phyloP scores from a whole-genome alignment of 2,797 vertebrate species.

The Coendou prehensilis region DNA sequence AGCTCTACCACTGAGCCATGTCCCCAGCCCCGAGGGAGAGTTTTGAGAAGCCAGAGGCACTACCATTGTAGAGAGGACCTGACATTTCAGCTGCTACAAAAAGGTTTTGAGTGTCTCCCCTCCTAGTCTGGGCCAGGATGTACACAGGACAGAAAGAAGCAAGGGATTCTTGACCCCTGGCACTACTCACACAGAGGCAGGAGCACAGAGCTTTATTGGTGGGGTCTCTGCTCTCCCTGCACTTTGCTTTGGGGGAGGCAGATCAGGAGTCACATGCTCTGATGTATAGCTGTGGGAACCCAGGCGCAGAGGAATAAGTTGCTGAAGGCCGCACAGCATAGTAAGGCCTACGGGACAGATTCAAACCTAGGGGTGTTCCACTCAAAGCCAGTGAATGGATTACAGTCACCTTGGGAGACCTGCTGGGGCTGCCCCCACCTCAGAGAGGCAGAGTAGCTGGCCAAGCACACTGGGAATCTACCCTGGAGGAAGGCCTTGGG shows the following conservation, averaged over 20 bases:
- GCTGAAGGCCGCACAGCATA: background rate
- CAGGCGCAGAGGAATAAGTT: background rate
- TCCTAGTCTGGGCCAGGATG: background rate
- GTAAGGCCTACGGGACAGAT: background rate
- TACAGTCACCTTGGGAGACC: background rate
- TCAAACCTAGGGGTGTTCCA: background rate
- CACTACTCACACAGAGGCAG: background rate
- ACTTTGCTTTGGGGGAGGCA: background rate
- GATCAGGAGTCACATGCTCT: background rate
- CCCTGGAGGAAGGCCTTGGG: background rate
- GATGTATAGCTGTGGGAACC: background rate
- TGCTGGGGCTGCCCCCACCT: background rate
- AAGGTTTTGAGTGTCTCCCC: background rate
- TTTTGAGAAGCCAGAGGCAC: constrained; percentile 52
- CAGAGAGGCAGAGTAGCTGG: background rate
- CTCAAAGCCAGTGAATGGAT: constrained; percentile 7
- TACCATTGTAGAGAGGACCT: background rate
- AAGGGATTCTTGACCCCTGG: background rate
- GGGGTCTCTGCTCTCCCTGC: background rate
- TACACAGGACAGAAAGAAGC: background rate
- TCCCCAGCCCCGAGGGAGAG: background rate
- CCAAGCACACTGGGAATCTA: background rate
- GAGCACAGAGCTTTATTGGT: background rate
- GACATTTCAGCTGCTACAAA: background rate
- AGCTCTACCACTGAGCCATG: too few species aligned